Base-by-base conservation (phyloP, 2,113 vertebrate species). In the Marmota flaviventris region DNA sequence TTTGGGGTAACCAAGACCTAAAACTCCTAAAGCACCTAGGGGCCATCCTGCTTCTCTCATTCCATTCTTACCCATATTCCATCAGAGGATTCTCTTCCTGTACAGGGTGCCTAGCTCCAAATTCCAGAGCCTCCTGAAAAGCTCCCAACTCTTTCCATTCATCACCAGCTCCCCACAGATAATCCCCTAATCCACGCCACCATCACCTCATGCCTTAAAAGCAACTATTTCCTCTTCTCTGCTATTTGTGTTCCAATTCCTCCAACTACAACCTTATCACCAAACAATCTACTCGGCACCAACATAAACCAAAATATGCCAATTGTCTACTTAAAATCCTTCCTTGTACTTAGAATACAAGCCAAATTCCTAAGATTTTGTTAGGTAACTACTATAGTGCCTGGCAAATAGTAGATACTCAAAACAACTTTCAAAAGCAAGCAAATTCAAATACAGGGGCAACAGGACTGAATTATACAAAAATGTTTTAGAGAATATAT, bases 371-470 rank as follows among this genome's bases (percentile, higher is more conserved):
- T 89, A 39, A 14, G 10, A 2, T 20, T 10, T 63, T 63, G 24
- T 95, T 70, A 39, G 0, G 1, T n/a, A 22, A 53, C 2, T 12
- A 2, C 39, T 11, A 24, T 2, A 34, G 3, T 56, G 6, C 3
- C 22, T 67, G 5, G 3, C 48, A 29, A 75, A 90, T 14, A 29
- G 4, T 70, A 73, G 27, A 25, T 37, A 5, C 27, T 32, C 18
- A 77, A 37, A 69, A 20, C 63, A 1, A 8, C 65, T 86, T 95
- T 84, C 20, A 67, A 29, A 93, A 88, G 17, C 70, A 86, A 77
- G 48, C 56, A 70, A 22, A 63, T 82, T 94, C 45, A 82, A 70
- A 9, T 81, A 34, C 25, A 27, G n/a, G 5, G 17, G 3, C 48
- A 34, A 24, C 24, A 1, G 42, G n/a, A 63, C 37, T 48, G 42